A percentile compares a stretch with the other conserved stretches of the same genome.
Evolutionary conservation across 2,888 invertebrate species (phyloP).

Genomic region (Aleiodes testaceus): DNA sequence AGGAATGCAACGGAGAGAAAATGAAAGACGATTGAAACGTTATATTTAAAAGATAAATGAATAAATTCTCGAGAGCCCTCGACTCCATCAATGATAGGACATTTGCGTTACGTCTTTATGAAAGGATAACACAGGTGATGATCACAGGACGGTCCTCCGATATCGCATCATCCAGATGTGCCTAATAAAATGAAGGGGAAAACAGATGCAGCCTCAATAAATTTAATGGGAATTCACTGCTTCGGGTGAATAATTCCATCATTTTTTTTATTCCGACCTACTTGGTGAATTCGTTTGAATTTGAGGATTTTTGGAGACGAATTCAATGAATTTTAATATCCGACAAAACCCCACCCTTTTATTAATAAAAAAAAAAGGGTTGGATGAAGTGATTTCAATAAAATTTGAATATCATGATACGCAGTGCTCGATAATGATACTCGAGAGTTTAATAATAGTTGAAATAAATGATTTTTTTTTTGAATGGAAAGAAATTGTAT

Average conservation of each 20-base stretch:
- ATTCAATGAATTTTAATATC: constrained; percentile 68
- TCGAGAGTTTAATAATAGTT: constrained; percentile 11
- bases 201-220: constrained; percentile 8
- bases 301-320: no score
- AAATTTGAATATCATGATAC: constrained; percentile 60
- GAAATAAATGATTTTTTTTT: no score
- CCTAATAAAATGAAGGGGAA: background rate
- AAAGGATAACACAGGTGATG: constrained; percentile 7
- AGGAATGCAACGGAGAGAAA: constrained; percentile 16
- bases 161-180: constrained; percentile 30
- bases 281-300: no score
- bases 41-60: background rate
- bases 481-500: constrained; percentile 42
- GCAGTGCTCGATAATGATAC: constrained; percentile 13
- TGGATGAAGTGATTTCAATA: constrained; percentile 53
- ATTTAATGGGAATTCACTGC: background rate
- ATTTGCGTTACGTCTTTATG: constrained; percentile 29
- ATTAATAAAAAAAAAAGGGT: constrained; percentile 31
- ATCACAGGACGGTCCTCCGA: constrained; percentile 23
- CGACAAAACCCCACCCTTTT: constrained; percentile 55
- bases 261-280: background rate
- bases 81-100: constrained; percentile 15
- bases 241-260: background rate
- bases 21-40: background rate
- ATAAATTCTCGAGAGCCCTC: constrained; percentile 6